Evolutionary conservation across 30 jellyfish, hydroid and myxozoan species (phyloP), one percentile per base, ranked within the genome.

Genomic region (Calvadosia cruxmelitensis): DNA sequence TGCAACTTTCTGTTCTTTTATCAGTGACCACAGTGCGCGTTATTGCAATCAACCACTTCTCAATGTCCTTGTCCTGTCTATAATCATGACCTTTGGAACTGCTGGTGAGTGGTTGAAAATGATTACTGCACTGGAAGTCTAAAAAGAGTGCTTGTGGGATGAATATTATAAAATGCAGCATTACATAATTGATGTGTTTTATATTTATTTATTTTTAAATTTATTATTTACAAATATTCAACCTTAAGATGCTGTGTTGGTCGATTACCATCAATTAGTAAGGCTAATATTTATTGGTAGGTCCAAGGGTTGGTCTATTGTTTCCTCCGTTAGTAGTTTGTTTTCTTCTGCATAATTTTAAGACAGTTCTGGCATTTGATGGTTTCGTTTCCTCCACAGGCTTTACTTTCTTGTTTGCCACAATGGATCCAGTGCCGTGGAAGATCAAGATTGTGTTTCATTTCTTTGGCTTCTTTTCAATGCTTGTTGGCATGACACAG

Each of bases 371-470:
- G n/a, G n/a, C n/a, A n/a, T n/a, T n/a, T n/a, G n/a, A n/a, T 10
- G 20, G 13, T 68, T 51, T 1, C 25, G 2, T 68, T 20, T 48
- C 29, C 3, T 23, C 69, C 50, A 28, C 50, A 75, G 97, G 87
- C 0, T 88, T 88, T 63, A 30, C 91, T 1, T 80, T 88, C 74
- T 53, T 88, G 64, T 88, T 88, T 52, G 75, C 95, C 23, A 88
- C 80, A 94, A 88, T 88, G 97, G 97, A 88, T 73, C 97, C 97
- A 1, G 95, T 88, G 16, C 97, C 97, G 27, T 88, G 97, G 97
- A 81, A 88, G 67, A 34, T 88, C 52, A 77, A 79, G 67, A 69
- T 88, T 73, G 92, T 82, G 1, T 88, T 88, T 50, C 97, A 88
- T 63, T 88, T 88, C 73, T 88, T 88, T 76, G 97, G 97, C 1